Percentiles rank a stretch among this genome's conserved stretches.
Conservation (phyloP, 1,140 invertebrate genomes). For the Heliconius nattereri region DNA sequence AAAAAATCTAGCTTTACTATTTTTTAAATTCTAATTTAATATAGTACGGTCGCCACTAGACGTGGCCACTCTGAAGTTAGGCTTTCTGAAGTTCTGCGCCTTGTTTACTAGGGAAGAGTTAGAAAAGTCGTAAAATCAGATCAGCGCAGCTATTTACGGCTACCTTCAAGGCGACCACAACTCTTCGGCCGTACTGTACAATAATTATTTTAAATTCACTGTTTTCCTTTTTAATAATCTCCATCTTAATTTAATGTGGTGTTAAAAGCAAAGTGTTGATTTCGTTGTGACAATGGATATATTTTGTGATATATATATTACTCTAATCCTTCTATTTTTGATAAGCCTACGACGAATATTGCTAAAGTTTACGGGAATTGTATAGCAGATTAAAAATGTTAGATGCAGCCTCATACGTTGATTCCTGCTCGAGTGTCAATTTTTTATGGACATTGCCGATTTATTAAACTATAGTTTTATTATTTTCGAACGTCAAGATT, state of each 20-base stretch:
- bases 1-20: not conserved
- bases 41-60: too few species aligned
- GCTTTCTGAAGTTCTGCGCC: too few species aligned
- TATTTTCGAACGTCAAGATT: not conserved
- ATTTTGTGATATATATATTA: constrained; percentile 81
- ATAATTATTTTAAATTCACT: not conserved
- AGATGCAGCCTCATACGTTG: constrained; percentile 42
- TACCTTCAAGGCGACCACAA: too few species aligned
- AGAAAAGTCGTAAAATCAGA: too few species aligned
- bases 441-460: constrained; percentile 46
- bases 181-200: too few species aligned
- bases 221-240: not conserved
- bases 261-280: constrained; percentile 69
- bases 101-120: too few species aligned
- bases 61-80: too few species aligned
- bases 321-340: constrained; percentile 80
- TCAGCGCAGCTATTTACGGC: too few species aligned
- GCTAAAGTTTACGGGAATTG: constrained; percentile 72
- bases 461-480: constrained; percentile 10
- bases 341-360: constrained; percentile 77
- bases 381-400: constrained; percentile 62
- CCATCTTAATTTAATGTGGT: constrained; percentile 45
- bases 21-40: not conserved
- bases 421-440: constrained; percentile 56
- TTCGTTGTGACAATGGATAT: constrained; percentile 76